Evolutionary conservation across 2,888 invertebrate species (phyloP), one percentile per base, ranked within the genome.

Genomic region (Ennomos fuscantarius): DNA sequence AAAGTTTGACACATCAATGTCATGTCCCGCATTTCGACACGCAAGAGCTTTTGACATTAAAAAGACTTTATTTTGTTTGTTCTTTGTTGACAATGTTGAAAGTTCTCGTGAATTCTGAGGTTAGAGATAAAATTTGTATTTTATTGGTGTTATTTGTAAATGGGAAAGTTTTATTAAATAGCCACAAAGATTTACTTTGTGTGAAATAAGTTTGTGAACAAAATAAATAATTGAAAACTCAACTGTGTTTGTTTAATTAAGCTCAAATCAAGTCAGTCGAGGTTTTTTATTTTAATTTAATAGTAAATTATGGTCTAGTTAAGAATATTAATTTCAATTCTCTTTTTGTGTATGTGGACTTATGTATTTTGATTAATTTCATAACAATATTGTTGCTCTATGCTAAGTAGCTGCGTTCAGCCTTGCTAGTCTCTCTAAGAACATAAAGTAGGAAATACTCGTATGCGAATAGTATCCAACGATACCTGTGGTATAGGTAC

Each of bases 11-110:
- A 50, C 54, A 46, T 54, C 59, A 59, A 59, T 46, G 49, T 54
- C 54, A 34, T 50, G 54, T 46, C 41, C 41, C 53, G 13, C 45
- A 39, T 24, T 41, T 42, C 42, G 46, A 49, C 59, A 54, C 59
- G 59, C 53, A 54, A 53, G 45, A 49, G 46, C 47, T 36, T 50
- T 54, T 37, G 59, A 50, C 50, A 59, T 54, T 49, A 54, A 59
- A 54, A 54, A 50, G 49, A 54, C 46, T 59, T 59, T 53, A 58
- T 58, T 52, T 58, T 53, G 58, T 58, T 59, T 59, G 58, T 54
- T 46, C 48, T 50, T 59, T 49, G 46, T 59, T 50, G 54, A 59
- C 57, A 48, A 48, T 31, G 55, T 56, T 56, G 43, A 48, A 56
- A 57, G 42, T 57, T 57, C 42, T 52, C 52, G 35, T 52, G 48